A percentile compares a stretch with the other conserved stretches of the same genome.
Evolutionary conservation across 92 coral and sea anemone species (phyloP).

Genomic region (Bergia sp.): DNA sequence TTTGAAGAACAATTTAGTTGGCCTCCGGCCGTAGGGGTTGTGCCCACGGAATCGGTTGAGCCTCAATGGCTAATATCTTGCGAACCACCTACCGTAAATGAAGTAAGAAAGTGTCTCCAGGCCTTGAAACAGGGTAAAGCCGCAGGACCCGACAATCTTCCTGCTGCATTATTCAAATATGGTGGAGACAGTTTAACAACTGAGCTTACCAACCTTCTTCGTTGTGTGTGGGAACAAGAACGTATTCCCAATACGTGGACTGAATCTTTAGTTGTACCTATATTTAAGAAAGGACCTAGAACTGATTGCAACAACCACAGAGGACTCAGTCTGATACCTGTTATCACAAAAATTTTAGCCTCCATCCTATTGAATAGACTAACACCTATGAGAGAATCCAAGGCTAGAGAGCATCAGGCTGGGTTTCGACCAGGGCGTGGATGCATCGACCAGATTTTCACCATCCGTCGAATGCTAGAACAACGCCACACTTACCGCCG

Average conservation of each 20-base stretch:
- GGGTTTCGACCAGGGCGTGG: too few species aligned
- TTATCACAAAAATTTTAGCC: not conserved
- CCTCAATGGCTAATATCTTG: not conserved
- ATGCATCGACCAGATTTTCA: too few species aligned
- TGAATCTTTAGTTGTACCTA: too few species aligned
- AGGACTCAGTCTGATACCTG: not conserved
- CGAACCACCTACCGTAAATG: not conserved
- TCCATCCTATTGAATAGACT: too few species aligned
- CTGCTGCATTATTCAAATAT: not conserved
- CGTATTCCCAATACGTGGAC: not conserved
- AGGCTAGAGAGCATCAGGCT: not conserved
- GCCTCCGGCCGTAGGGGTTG: not conserved
- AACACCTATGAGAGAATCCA: too few species aligned
- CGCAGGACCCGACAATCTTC: not conserved
- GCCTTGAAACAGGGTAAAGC: not conserved
- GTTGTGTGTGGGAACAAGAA: not conserved
- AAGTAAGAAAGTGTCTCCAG: not conserved
- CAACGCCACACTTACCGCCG: not conserved
- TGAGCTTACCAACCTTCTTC: not conserved
- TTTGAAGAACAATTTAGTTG: not conserved
- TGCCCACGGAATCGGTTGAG: not conserved
- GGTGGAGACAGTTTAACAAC: not conserved
- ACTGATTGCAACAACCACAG: not conserved
- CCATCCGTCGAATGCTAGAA: not conserved
- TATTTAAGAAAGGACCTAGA: too few species aligned